Base-by-base conservation (phyloP, 2,113 vertebrate genomes). In the Tautogolabrus adspersus region DNA sequence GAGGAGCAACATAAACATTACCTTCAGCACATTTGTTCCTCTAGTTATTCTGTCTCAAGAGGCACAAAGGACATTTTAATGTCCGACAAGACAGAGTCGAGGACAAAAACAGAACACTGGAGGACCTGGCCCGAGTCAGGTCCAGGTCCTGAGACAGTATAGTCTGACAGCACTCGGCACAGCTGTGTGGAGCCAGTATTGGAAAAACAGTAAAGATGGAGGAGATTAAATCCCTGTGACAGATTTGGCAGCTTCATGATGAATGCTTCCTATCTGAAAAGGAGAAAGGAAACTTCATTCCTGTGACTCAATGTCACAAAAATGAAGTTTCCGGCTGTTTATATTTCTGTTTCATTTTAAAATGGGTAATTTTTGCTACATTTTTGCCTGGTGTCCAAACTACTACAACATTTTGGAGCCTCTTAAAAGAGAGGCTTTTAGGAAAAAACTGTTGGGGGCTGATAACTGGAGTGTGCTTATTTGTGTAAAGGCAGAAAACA, bases 161-260 rank as follows among this genome's bases (percentile, higher is more conserved):
- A 52, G 21, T 65, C 57, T 66, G 63, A 83, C 61, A 72, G 47
- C 19, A 15, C 66, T 79, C 26, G 1, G 44, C 13, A 54, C 87
- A 89, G 87, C 88, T 88, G 81, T 2, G 80, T 68, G 47, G 79
- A 81, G 69, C 34, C 67, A 44, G 63, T 75, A 3, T 58, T 1
- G 49, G 71, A 73, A 83, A 82, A 84, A 84, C 61, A 72, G 66
- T 75, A 79, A 83, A 77, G 63, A 83, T 72, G 78, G 68, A 83
- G 44, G 52, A 83, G 78, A 89, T 85, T 82, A 85, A 87, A 82
- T 83, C 77, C 68, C 66, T 77, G 70, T 81, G 76, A 84, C 64
- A 80, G 67, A 82, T 81, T 55, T 90, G 89, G 90, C 89, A 81
- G 74, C 12, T 15, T 11, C 12, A 60, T 85, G 62, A 70, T 34